A percentile compares a stretch with the other conserved stretches of the same genome.
phyloP scores from a whole-genome alignment of 2,888 invertebrate species.

The Hylaea fasciaria region DNA sequence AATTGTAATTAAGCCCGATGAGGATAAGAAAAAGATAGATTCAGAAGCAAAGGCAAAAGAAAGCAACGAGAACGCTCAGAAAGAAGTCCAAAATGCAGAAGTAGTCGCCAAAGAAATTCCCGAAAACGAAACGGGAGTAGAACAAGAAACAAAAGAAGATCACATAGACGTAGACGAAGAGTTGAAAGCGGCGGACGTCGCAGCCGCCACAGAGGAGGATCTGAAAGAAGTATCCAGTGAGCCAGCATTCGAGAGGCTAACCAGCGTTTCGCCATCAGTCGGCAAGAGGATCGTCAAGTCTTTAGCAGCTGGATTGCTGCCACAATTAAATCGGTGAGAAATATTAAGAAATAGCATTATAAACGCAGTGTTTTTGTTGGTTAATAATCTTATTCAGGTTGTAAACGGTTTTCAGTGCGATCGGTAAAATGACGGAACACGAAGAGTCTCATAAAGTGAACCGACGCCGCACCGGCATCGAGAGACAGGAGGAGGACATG shows the following conservation, averaged over 20 bases:
- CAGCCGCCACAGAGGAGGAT: slow-evolving; percentile 61
- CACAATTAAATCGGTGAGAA: slow-evolving; percentile 89
- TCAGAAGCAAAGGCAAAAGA: slow-evolving; percentile 36
- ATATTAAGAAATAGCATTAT: neutral
- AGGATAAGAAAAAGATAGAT: slow-evolving; percentile 46
- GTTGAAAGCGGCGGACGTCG: slow-evolving; percentile 72
- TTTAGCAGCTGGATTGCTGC: slow-evolving; percentile 89
- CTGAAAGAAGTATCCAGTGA: slow-evolving; percentile 60
- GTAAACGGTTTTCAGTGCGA: slow-evolving; percentile 58
- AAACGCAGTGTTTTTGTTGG: too few relatives aligned
- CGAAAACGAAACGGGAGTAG: slow-evolving; percentile 56
- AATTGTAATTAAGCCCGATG: slow-evolving; percentile 45
- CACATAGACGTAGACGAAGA: slow-evolving; percentile 62
- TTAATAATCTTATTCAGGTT: too few relatives aligned
- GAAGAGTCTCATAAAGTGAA: slow-evolving; percentile 92
- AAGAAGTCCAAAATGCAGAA: slow-evolving; percentile 43
- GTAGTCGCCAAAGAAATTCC: slow-evolving; percentile 48
- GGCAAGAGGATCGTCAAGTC: slow-evolving; percentile 90
- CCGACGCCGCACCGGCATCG: slow-evolving; percentile 86
- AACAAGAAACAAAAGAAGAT: slow-evolving; percentile 46
- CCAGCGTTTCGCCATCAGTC: slow-evolving; percentile 87
- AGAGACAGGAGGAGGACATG: slow-evolving; percentile 96
- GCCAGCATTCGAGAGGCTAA: slow-evolving; percentile 75
- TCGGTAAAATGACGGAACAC: slow-evolving; percentile 86
- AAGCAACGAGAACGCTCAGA: slow-evolving; percentile 32